phyloP scores from a whole-genome alignment of 2,888 invertebrate genomes.

The Aphodius sticticus region DNA sequence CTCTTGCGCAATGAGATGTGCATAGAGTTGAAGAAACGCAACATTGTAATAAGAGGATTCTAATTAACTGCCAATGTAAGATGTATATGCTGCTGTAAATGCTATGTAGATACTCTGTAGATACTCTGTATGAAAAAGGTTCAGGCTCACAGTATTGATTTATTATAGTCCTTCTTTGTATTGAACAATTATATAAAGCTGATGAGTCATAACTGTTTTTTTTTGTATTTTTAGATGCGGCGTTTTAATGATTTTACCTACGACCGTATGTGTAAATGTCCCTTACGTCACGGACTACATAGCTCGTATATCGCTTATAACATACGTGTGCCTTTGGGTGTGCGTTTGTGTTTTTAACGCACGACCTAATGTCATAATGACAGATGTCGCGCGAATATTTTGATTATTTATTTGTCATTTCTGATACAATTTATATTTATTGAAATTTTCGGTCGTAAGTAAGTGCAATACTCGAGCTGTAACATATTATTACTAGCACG shows the following conservation, averaged over 20 bases:
- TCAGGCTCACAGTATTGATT: background rate
- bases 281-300: too few species aligned
- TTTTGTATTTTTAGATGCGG: background rate
- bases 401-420: too few species aligned
- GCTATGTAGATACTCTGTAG: background rate
- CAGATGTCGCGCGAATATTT: too few species aligned
- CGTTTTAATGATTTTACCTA: background rate
- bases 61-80: background rate
- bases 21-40: background rate
- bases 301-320: too few species aligned
- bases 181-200: background rate
- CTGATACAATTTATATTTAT: too few species aligned
- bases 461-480: too few species aligned
- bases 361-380: too few species aligned
- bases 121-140: background rate
- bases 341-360: too few species aligned
- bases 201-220: background rate
- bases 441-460: too few species aligned
- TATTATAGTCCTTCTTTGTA: background rate
- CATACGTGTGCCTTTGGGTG: too few species aligned
- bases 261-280: too few species aligned
- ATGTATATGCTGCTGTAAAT: background rate
- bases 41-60: slow-evolving; percentile 4
- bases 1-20: background rate
- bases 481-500: too few species aligned